Evolutionary conservation across 2,888 invertebrate genomes (phyloP), one percentile per base, ranked within the genome.

Genomic region (Dryococelus australis): DNA sequence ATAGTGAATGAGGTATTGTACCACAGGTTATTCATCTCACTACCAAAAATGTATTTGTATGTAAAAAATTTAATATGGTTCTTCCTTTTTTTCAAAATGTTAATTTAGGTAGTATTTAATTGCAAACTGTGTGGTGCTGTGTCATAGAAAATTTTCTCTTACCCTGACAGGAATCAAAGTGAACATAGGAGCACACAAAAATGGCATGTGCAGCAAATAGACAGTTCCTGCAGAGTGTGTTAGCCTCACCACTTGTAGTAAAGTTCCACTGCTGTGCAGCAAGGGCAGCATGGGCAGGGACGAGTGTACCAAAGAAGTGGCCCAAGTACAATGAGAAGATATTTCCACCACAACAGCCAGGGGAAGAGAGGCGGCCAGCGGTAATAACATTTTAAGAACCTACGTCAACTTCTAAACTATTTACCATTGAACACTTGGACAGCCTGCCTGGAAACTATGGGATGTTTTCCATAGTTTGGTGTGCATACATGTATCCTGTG

Each of bases 321-420:
- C 90, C 96, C 87, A 90, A 91, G 26, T 93, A 96, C 89, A 99
- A 98, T 92, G 94, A 96, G 87, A 95, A 94, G 90, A 93, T 98
- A 12, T 98, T 95, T 93, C 97, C 97, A 28, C 97, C 98, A 43
- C 97, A 97, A 92, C 91, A 93, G 89, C 93, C 94, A 24, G 95
- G 94, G 2, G 97, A 98, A 92, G 95, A 95, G 91, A 94, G 94
- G 78, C 94, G 98, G 91, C 97, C 97, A 85, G 98, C 98, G 27
- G 98, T 98, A 65, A 20, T 8, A 10, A 65, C 65, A 3, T 65
- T 51, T 51, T 51, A 12, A 51, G 51, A 12, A 51, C 51, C 51
- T 20, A 51, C 8, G 35, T 3, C 35, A 35, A 1, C 35, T 35
- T 35, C 35, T 35, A 94, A 95, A 95, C 94, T 88, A 9, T 12